Conservation (phyloP, 2,888 invertebrate species). For the Cosmopolites sordidus region DNA sequence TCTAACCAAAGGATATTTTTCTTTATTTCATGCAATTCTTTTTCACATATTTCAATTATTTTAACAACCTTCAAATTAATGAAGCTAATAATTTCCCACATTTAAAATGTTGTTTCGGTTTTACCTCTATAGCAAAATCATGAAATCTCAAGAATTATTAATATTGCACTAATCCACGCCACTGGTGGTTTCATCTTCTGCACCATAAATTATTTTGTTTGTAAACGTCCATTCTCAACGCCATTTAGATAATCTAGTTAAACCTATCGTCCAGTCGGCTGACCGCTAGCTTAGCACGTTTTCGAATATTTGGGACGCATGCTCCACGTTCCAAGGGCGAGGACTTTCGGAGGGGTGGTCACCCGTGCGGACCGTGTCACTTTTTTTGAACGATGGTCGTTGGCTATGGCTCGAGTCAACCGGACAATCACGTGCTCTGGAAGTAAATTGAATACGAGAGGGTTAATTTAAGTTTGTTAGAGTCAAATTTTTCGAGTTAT, state of each 20-base stretch:
- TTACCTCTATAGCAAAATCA: too few species aligned
- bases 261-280: conserved; percentile 27
- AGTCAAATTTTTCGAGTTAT: too few species aligned
- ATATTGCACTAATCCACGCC: too few species aligned
- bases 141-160: too few species aligned
- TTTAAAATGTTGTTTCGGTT: too few species aligned
- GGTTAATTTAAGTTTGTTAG: not conserved
- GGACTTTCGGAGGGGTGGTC: not conserved
- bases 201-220: conserved; percentile 21
- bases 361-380: not conserved
- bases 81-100: too few species aligned
- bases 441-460: not conserved
- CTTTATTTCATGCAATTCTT: too few species aligned
- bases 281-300: conserved; percentile 21
- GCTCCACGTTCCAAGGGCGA: not conserved
- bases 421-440: not conserved
- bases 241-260: conserved; percentile 31
- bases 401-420: not conserved
- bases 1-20: too few species aligned
- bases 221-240: conserved; percentile 26
- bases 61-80: too few species aligned
- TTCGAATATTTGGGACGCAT: not conserved
- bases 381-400: not conserved
- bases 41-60: too few species aligned
- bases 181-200: conserved; percentile 7